These are phyloP conservation scores for Geotrupes spiniger DNA, from an alignment of 2,888 invertebrate genomes.

Conservation along the genomic window DNA sequence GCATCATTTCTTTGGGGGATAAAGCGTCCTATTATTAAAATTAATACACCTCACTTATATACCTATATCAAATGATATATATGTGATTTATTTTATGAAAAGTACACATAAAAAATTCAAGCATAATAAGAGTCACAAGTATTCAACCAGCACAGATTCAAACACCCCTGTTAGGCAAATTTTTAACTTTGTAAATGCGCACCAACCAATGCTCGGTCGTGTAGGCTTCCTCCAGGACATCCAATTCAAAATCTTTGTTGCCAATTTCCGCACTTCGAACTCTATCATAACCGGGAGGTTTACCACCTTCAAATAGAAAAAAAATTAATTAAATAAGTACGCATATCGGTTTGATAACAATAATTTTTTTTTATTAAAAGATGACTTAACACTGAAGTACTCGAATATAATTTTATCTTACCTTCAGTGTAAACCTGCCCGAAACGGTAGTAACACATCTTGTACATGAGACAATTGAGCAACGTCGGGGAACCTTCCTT, in stretches of 20 bases:
- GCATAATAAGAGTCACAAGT: too few relatives aligned
- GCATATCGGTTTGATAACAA: too few relatives aligned
- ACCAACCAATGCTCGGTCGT: slow-evolving; percentile 99
- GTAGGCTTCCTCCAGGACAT: slow-evolving; percentile 98
- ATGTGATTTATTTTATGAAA: too few relatives aligned
- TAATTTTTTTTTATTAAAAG: too few relatives aligned
- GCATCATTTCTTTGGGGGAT: too few relatives aligned
- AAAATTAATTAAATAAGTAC: too few relatives aligned
- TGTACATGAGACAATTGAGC: slow-evolving; percentile 98
- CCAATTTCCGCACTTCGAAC: slow-evolving; percentile 97
- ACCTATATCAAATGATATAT: too few relatives aligned
- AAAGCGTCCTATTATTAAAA: too few relatives aligned
- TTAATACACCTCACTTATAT: too few relatives aligned
- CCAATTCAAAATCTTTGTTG: slow-evolving; percentile 96
- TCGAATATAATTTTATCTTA: slow-evolving; percentile 38
- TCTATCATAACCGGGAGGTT: slow-evolving; percentile 94
- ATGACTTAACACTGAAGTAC: neutral
- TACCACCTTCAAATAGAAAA: slow-evolving; percentile 60
- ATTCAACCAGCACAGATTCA: slow-evolving; percentile 45
- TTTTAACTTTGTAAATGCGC: slow-evolving; percentile 96
- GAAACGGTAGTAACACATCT: slow-evolving; percentile 98
- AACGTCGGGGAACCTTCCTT: slow-evolving; percentile 88
- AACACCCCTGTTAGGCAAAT: slow-evolving; percentile 83
- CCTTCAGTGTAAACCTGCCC: slow-evolving; percentile 95
- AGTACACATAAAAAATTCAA: too few relatives aligned